phyloP scores from a whole-genome alignment of 2,113 vertebrate species.

The Monopterus albus region DNA sequence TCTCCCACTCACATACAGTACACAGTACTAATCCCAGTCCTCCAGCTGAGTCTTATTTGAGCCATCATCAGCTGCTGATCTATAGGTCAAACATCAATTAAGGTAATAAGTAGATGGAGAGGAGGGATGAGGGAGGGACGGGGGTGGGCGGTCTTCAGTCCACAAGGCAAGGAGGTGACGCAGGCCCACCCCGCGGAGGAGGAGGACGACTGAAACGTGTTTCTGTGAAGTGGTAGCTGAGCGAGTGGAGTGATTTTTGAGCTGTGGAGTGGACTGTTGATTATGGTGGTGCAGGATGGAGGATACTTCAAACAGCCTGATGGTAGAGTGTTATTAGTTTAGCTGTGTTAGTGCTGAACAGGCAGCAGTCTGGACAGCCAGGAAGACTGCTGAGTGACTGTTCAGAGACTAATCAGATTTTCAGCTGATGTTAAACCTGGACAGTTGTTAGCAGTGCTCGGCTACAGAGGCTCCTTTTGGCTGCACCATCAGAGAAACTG shows the following conservation, averaged over 20 bases:
- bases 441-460: too few relatives aligned
- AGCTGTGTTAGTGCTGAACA: conserved; percentile 51
- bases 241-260: conserved; percentile 18
- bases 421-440: too few relatives aligned
- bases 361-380: conserved; percentile 1
- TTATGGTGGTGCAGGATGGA: conserved; percentile 4
- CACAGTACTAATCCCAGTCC: conserved; percentile 67
- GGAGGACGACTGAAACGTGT: conserved; percentile 6
- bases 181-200: conserved; percentile 6
- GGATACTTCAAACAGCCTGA: conserved; percentile 25
- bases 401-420: too few relatives aligned
- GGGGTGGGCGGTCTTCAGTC: background rate
- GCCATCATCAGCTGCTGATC: conserved; percentile 72
- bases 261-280: conserved; percentile 24
- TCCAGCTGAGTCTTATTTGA: conserved; percentile 77
- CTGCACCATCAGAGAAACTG: too few relatives aligned
- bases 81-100: conserved; percentile 81
- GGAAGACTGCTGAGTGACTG: background rate
- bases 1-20: too few relatives aligned
- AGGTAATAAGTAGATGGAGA: conserved; percentile 66
- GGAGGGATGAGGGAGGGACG: conserved; percentile 17
- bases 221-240: conserved; percentile 28
- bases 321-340: conserved; percentile 33
- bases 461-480: too few relatives aligned
- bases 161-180: conserved; percentile 38